Evolutionary conservation across 2,113 vertebrate genomes (phyloP).

Genomic region (Poeciliopsis occidentalis): DNA sequence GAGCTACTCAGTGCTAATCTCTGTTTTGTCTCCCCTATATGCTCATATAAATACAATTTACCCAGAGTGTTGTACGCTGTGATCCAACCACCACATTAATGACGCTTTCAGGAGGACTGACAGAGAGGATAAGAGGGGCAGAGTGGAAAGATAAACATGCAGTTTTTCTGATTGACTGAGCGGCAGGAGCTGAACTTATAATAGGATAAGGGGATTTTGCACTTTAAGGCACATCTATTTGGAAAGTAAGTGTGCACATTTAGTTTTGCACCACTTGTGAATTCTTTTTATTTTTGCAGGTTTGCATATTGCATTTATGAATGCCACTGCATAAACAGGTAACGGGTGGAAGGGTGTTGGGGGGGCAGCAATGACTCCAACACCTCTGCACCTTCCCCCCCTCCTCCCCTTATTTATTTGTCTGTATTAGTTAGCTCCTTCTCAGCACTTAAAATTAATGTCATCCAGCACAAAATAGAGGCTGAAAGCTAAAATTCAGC

Average conservation of each 20-base stretch:
- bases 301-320: slow-evolving; percentile 66
- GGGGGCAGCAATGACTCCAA: slow-evolving; percentile 47
- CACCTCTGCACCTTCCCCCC: slow-evolving; percentile 53
- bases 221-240: slow-evolving; percentile 29
- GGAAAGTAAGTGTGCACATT: slow-evolving; percentile 9
- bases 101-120: slow-evolving; percentile 27
- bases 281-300: slow-evolving; percentile 46
- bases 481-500: slow-evolving; percentile 96
- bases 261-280: slow-evolving; percentile 11
- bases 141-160: slow-evolving; percentile 34
- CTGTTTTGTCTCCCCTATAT: slow-evolving; percentile 6
- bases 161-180: slow-evolving; percentile 45
- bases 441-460: slow-evolving; percentile 98
- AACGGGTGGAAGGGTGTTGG: slow-evolving; percentile 15
- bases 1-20: slow-evolving; percentile 24
- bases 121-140: slow-evolving; percentile 22
- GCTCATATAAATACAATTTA: slow-evolving; percentile 30
- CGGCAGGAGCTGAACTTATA: slow-evolving; percentile 19
- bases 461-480: slow-evolving; percentile 97
- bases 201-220: slow-evolving; percentile 32
- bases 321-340: slow-evolving; percentile 75
- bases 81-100: slow-evolving; percentile 14
- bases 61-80: background rate
- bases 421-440: slow-evolving; percentile 94
- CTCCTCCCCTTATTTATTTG: slow-evolving; percentile 82